A percentile compares a stretch with the other conserved stretches of the same genome.
Evolutionary conservation across 2,888 invertebrate species (phyloP).

Genomic region (Hyalella azteca): DNA sequence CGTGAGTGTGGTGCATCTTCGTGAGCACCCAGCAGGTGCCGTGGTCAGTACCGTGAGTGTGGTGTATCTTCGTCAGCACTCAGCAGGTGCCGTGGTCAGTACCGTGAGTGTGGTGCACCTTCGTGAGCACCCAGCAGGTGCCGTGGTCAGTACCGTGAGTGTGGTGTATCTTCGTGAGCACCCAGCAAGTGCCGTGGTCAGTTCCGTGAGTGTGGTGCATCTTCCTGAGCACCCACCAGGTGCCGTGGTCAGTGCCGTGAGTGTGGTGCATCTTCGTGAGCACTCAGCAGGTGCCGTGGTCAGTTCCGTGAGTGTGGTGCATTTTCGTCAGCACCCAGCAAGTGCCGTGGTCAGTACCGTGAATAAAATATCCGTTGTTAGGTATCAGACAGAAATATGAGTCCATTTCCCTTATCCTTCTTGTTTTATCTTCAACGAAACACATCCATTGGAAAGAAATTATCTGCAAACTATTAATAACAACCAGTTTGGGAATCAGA

Average conservation of each 20-base stretch:
- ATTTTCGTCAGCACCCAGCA: too few relatives aligned
- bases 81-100: slow-evolving; percentile 73
- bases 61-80: too few relatives aligned
- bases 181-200: slow-evolving; percentile 72
- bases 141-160: slow-evolving; percentile 81
- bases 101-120: slow-evolving; percentile 81
- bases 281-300: too few relatives aligned
- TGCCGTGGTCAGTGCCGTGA: slow-evolving; percentile 73
- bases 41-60: slow-evolving; percentile 72
- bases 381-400: too few relatives aligned
- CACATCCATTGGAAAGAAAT: too few relatives aligned
- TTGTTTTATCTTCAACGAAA: too few relatives aligned
- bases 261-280: not conserved
- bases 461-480: too few relatives aligned
- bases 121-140: slow-evolving; percentile 78
- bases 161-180: slow-evolving; percentile 82
- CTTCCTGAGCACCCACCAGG: slow-evolving; percentile 78
- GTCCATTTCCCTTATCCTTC: too few relatives aligned
- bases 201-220: slow-evolving; percentile 83
- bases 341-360: too few relatives aligned
- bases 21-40: slow-evolving; percentile 68
- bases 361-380: too few relatives aligned
- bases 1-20: not conserved
- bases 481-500: too few relatives aligned
- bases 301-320: too few relatives aligned